Conservation (phyloP, 2,113 vertebrate species). For the Sylvia atricapilla region DNA sequence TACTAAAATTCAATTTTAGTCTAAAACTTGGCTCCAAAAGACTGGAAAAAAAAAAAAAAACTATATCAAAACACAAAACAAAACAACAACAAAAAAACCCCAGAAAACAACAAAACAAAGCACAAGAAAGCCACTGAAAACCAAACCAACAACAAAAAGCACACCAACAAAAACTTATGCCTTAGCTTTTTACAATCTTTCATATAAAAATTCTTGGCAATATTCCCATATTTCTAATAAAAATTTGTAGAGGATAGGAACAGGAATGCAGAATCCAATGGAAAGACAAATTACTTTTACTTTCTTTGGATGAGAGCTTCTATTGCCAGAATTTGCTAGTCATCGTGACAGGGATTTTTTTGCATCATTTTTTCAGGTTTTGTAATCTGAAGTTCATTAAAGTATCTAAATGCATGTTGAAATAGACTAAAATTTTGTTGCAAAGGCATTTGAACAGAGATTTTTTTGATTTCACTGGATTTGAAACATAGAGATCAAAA, state of each 20-base stretch:
- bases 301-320: neutral
- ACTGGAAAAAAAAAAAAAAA: neutral
- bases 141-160: neutral
- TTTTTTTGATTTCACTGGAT: neutral
- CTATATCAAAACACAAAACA: no score
- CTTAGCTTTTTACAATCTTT: neutral
- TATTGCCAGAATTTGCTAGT: neutral
- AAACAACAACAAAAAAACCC: neutral
- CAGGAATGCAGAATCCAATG: neutral
- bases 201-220: neutral
- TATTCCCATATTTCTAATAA: neutral
- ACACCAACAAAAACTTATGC: neutral
- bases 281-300: neutral
- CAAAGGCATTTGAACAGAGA: neutral
- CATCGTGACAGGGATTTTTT: neutral
- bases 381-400: neutral
- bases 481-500: neutral
- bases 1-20: neutral
- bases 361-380: neutral
- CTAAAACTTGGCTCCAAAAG: neutral
- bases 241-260: neutral
- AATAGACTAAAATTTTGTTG: neutral
- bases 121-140: neutral
- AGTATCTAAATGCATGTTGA: neutral
- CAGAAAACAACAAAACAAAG: neutral